A percentile compares a stretch with the other conserved stretches of the same genome.
phyloP scores from a whole-genome alignment of 2,797 vertebrate species.

The Tadarida brasiliensis region DNA sequence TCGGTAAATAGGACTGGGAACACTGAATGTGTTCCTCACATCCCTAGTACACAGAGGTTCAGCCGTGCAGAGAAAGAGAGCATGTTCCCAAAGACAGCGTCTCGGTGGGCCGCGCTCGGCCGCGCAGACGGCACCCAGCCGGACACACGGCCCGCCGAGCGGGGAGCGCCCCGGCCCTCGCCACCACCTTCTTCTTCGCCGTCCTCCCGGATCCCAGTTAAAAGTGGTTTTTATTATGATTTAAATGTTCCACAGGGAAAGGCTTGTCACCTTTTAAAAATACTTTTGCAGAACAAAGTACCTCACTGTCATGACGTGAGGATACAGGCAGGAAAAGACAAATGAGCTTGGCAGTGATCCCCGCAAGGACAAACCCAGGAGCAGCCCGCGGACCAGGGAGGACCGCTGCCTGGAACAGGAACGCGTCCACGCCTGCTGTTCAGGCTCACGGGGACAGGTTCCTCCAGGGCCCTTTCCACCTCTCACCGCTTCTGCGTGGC shows the following conservation, averaged over 20 bases:
- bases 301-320: constrained; percentile 54
- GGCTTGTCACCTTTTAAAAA: constrained; percentile 77
- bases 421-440: constrained; percentile 17
- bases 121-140: background rate
- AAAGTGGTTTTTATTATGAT: constrained; percentile 66
- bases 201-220: constrained; percentile 66
- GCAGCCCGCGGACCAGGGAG: constrained; percentile 62
- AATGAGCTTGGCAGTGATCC: constrained; percentile 67
- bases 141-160: background rate
- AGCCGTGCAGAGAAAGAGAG: background rate
- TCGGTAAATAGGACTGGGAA: background rate
- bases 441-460: background rate
- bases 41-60: background rate
- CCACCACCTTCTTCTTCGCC: background rate
- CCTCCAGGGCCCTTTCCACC: too few relatives aligned
- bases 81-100: background rate
- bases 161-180: background rate
- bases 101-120: background rate
- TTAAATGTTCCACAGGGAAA: constrained; percentile 73
- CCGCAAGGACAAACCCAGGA: constrained; percentile 63
- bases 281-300: constrained; percentile 62
- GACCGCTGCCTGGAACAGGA: constrained; percentile 53
- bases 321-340: constrained; percentile 65
- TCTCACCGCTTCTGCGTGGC: background rate
- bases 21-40: background rate